Base-by-base conservation (phyloP, 2,888 invertebrate species). In the Corythucha ciliata region DNA sequence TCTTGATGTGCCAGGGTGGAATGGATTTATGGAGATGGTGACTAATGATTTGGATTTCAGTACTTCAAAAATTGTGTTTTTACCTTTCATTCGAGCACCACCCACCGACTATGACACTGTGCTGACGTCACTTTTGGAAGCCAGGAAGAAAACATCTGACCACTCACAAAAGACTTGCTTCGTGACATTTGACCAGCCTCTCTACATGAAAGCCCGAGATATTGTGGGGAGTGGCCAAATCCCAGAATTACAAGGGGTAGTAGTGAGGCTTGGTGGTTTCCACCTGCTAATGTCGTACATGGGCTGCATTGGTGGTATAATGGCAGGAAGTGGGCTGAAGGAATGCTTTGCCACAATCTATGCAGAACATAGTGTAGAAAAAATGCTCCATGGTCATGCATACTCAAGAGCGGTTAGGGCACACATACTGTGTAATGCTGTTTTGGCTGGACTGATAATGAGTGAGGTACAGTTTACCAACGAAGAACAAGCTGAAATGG, bases 41-140 rank as follows among this genome's bases (percentile, higher is more conserved):
- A 62, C 62, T 41, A 33, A 29, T 36, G 53, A 55, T 29, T 21
- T 49, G 45, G 33, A 41, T 52, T 65, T 58, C 58, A n/a, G 36
- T 12, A 12, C 8, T 10, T 61, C 63, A 48, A 49, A 59, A 40
- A 53, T 66, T 54, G 45, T 55, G 37, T 64, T 56, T 59, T 53
- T 65, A 27, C 67, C 64, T 36, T 68, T 67, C 48, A 64, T 67
- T 36, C 58, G 66, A 56, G 57, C 61, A 16, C 14, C 40, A 14
- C 25, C 26, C 10, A 42, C 27, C 21, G 44, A 42, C 14, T 24
- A 8, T 22, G 41, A 44, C 40, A 48, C 48, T 8, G 27, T 39
- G 8, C n/a, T 34, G 6, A 48, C 48, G 20, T 37, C 39, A 7
- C 40, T 48, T 14, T 16, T 47, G 12, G 25, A 16, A 12, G 39